These are phyloP conservation scores for Acanthosepion esculentum DNA, from an alignment of 2,888 invertebrate species.

Conservation along the genomic window DNA sequence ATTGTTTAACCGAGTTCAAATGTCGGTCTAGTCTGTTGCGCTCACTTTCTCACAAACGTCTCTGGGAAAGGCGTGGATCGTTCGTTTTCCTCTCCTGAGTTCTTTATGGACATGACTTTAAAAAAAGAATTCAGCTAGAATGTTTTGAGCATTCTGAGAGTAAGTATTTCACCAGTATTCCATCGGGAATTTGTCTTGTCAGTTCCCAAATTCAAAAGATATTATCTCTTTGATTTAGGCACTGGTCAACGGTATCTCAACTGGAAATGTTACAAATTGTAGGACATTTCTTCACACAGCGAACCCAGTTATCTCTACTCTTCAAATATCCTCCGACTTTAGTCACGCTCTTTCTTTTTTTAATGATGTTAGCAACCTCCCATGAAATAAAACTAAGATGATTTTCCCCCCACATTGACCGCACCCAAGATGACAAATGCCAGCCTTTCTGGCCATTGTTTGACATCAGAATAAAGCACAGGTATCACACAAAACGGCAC, in stretches of 20 bases:
- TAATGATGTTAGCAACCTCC: background rate
- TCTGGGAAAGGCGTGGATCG: too few species aligned
- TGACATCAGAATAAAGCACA: background rate
- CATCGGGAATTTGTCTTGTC: background rate
- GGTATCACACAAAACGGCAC: background rate
- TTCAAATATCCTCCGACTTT: background rate
- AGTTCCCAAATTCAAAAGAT: background rate
- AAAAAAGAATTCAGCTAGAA: background rate
- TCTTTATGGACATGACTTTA: too few species aligned
- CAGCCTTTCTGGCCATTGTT: background rate
- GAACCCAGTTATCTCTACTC: background rate
- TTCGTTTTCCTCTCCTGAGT: too few species aligned
- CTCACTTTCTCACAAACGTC: too few species aligned
- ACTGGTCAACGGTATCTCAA: background rate
- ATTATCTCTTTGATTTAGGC: background rate
- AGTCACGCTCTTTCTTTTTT: background rate
- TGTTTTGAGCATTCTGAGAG: background rate
- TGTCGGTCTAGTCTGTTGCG: too few species aligned
- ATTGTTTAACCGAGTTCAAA: too few species aligned
- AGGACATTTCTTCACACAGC: background rate
- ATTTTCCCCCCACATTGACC: background rate
- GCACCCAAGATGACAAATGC: slow-evolving; percentile 5
- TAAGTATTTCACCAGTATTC: background rate
- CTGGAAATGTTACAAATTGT: background rate
- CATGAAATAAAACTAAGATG: background rate